A percentile compares a stretch with the other conserved stretches of the same genome.
Conservation (phyloP, 2,113 vertebrate genomes). For the Rhegmatorhina hoffmannsi region DNA sequence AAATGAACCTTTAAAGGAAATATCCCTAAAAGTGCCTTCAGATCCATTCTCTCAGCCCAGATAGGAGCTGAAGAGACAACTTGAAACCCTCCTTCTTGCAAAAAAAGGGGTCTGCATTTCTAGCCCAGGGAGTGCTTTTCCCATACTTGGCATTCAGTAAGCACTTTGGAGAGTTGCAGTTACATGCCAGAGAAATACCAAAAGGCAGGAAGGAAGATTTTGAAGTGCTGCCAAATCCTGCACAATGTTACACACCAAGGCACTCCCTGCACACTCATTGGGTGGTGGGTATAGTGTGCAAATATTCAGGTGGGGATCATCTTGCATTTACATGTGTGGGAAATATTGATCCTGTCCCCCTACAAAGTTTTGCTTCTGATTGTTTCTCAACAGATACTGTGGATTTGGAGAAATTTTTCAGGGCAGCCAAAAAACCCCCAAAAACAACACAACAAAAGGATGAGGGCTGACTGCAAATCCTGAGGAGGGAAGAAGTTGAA, state of each 20-base stretch:
- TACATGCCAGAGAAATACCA: background rate
- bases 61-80: background rate
- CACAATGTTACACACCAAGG: background rate
- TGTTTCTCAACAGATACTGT: background rate
- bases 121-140: constrained; percentile 1
- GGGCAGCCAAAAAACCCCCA: background rate
- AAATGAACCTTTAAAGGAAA: constrained; percentile 18
- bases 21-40: background rate
- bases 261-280: background rate
- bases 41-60: background rate
- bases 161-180: background rate
- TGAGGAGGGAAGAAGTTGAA: background rate
- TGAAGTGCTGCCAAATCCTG: constrained; percentile 20
- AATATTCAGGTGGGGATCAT: background rate
- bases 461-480: background rate
- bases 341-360: background rate
- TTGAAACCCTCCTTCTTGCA: background rate
- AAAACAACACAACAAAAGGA: background rate
- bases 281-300: background rate
- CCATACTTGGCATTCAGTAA: background rate
- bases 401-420: background rate
- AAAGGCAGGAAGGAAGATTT: constrained; percentile 27
- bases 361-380: background rate
- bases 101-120: constrained; percentile 30
- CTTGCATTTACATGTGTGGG: accelerated